Base-by-base conservation (phyloP, 1,140 invertebrate species). In the Phenacoccus solenopsis region DNA sequence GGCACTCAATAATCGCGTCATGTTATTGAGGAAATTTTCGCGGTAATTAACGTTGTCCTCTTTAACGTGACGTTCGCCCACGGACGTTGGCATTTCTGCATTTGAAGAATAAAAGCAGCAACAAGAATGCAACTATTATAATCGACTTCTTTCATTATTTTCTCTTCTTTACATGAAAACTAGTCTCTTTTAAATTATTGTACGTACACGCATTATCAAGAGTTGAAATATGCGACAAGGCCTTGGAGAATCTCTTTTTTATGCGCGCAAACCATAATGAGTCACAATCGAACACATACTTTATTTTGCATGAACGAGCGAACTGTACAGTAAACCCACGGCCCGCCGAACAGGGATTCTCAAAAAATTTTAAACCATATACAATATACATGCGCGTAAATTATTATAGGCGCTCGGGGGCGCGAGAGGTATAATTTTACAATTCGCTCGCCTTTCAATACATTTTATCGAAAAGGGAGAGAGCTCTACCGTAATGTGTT, bases 101-200 rank as follows among this genome's bases (percentile, higher is more conserved):
- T 49, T 49, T 49, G 12, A 49, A 49, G 12, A 49, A 49, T 49
- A 16, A 32, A 7, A 32, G 30, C 13, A 32, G 5, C 30, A 32
- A 32, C 5, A 49, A 49, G 38, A 49, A 49, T 49, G 38, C 38
- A 49, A 49, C 38, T 49, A 49, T 49, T 49, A 49, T 49, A 49
- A 49, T 49, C 38, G 38, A 49, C 38, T 49, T 49, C 38, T 49
- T 49, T 49, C 38, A 49, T 49, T 49, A 49, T 49, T 49, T 49
- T 49, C 5, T n/a, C 38, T 49, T 49, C 38, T 49, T 49, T 9
- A 49, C 38, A 49, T 49, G 38, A 49, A 49, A 49, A 49, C 38
- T 49, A 49, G 38, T 49, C 38, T 49, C 2, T 49, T 49, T 49
- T 9, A 49, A 49, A 49, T 49, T 49, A 49, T 49, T 49, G 38